Conservation (phyloP, 1,140 invertebrate genomes). For the Drosophila erecta region DNA sequence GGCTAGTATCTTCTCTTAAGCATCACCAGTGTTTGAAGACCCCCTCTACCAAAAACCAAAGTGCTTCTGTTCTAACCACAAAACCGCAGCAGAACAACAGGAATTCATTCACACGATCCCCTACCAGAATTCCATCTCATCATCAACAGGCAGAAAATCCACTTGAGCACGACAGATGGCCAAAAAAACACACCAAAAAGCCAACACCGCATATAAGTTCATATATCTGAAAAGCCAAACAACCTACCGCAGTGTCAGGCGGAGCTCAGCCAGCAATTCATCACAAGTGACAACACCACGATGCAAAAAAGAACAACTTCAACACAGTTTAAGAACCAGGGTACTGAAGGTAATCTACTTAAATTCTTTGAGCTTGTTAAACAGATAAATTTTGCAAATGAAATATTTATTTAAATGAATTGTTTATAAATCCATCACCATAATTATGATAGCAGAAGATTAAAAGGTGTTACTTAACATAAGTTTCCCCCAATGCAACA, state of each 20-base stretch:
- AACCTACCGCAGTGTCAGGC: conserved; percentile 55
- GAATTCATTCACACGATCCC: conserved; percentile 50
- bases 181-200: conserved; percentile 24
- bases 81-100: conserved; percentile 15
- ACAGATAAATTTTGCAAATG: no score
- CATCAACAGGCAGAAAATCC: conserved; percentile 34
- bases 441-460: no score
- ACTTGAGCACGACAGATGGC: conserved; percentile 58
- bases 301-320: conserved; percentile 16
- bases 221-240: conserved; percentile 51
- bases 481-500: no score
- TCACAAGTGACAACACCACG: conserved; percentile 34
- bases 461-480: no score
- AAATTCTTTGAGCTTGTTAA: neutral
- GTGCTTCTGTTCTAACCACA: conserved; percentile 43
- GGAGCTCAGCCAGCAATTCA: conserved; percentile 62
- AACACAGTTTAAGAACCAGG: conserved; percentile 20
- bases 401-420: no score
- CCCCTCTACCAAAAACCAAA: conserved; percentile 16
- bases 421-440: no score
- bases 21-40: conserved; percentile 13
- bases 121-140: conserved; percentile 6
- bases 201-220: conserved; percentile 37
- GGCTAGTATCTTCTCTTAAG: neutral
- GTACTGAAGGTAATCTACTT: neutral